Conservation (phyloP, 1,140 invertebrate genomes). For the Drosophila suzukii region DNA sequence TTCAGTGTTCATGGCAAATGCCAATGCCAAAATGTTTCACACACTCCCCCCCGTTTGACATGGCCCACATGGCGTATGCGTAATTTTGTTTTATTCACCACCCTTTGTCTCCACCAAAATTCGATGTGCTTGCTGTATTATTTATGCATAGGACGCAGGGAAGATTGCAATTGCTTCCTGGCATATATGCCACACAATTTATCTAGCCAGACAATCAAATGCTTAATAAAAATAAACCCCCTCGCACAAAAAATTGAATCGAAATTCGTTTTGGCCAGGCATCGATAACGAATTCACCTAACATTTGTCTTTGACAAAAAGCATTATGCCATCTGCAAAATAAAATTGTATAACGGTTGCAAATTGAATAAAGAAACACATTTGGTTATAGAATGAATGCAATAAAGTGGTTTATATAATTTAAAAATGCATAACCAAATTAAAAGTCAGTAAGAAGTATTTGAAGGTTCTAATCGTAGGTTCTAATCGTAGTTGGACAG, state of each 20-base stretch:
- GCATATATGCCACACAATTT: slow-evolving; percentile 39
- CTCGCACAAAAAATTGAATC: slow-evolving; percentile 17
- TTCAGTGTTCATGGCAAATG: slow-evolving; percentile 67
- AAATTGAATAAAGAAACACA: background rate
- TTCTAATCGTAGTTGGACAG: too few species aligned
- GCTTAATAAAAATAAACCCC: slow-evolving; percentile 51
- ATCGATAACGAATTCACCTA: slow-evolving; percentile 11
- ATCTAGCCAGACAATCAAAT: slow-evolving; percentile 54
- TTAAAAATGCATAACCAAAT: background rate
- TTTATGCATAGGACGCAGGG: slow-evolving; percentile 78
- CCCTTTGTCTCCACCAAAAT: slow-evolving; percentile 27
- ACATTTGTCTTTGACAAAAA: slow-evolving; percentile 14
- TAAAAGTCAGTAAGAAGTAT: too few species aligned
- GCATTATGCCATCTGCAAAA: slow-evolving; percentile 1
- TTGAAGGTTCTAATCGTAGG: too few species aligned
- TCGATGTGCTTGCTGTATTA: slow-evolving; percentile 50
- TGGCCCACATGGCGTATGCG: slow-evolving; percentile 68
- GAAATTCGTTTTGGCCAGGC: slow-evolving; percentile 14
- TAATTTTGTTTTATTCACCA: slow-evolving; percentile 64
- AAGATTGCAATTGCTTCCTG: slow-evolving; percentile 80
- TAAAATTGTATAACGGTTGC: background rate
- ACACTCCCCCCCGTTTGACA: slow-evolving; percentile 28
- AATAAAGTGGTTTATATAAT: background rate
- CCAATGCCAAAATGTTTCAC: slow-evolving; percentile 75
- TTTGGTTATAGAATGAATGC: background rate